A percentile compares a stretch with the other conserved stretches of the same genome.
These are phyloP conservation scores for Ornithoptera priamus DNA, from an alignment of 2,888 invertebrate species.

Conservation along the genomic window DNA sequence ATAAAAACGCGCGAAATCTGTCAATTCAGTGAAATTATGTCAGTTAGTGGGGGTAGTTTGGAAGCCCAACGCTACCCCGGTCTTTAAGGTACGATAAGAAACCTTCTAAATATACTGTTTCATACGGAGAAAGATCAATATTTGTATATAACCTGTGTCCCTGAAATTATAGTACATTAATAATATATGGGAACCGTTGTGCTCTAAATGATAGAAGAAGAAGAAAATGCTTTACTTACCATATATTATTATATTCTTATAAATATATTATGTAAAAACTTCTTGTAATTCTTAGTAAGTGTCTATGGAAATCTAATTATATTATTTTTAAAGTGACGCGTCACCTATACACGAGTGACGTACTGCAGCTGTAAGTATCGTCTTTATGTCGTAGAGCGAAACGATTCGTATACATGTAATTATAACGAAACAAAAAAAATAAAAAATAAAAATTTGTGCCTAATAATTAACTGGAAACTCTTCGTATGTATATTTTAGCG, in stretches of 20 bases:
- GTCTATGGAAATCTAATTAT: conserved; percentile 72
- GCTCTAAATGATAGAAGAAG: conserved; percentile 66
- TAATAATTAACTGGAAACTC: conserved; percentile 66
- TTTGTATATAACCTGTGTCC: conserved; percentile 72
- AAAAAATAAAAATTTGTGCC: conserved; percentile 66
- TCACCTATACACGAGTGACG: conserved; percentile 58
- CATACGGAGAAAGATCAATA: conserved; percentile 58
- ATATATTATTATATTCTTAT: conserved; percentile 75
- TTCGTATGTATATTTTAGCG: conserved; percentile 59
- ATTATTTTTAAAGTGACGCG: conserved; percentile 60
- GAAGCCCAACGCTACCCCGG: conserved; percentile 52
- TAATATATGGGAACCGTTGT: conserved; percentile 68
- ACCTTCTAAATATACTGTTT: conserved; percentile 64
- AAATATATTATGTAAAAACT: conserved; percentile 77
- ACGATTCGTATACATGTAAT: conserved; percentile 49
- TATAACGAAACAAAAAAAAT: conserved; percentile 45
- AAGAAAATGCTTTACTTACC: conserved; percentile 75
- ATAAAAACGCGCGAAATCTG: conserved; percentile 58
- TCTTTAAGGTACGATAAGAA: conserved; percentile 57
- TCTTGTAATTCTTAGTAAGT: conserved; percentile 74
- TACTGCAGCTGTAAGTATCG: conserved; percentile 50
- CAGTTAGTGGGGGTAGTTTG: conserved; percentile 63
- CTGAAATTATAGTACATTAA: conserved; percentile 47
- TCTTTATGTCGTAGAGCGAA: conserved; percentile 68
- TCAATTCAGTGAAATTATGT: conserved; percentile 75